Percentiles rank a stretch among this genome's conserved stretches.
Evolutionary conservation across 2,113 vertebrate genomes (phyloP).

Genomic region (Plecturocebus donacophilus): DNA sequence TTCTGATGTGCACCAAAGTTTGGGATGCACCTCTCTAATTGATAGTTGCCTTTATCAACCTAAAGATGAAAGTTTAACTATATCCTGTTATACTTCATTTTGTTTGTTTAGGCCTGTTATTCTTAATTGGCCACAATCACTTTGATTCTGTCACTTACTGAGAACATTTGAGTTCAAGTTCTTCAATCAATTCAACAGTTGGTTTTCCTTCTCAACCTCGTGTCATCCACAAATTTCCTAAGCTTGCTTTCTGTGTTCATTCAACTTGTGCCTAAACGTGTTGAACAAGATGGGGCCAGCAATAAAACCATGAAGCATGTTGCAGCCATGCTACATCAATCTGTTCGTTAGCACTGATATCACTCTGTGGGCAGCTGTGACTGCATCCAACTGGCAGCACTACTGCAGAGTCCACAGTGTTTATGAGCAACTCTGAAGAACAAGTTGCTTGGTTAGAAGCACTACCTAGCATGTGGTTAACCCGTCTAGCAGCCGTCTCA

Average conservation of each 20-base stretch:
- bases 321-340: not conserved
- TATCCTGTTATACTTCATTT: not conserved
- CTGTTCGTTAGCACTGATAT: not conserved
- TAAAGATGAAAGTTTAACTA: not conserved
- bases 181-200: not conserved
- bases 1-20: not conserved
- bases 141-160: slow-evolving; percentile 1
- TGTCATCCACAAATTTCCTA: not conserved
- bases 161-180: not conserved
- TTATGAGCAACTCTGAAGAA: not conserved
- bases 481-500: not conserved
- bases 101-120: not conserved
- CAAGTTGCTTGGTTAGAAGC: not conserved
- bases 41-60: not conserved
- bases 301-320: not conserved
- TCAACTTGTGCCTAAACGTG: not conserved
- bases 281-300: not conserved
- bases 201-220: not conserved
- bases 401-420: not conserved
- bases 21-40: not conserved
- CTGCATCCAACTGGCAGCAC: not conserved
- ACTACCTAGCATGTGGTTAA: not conserved
- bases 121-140: not conserved
- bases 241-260: not conserved
- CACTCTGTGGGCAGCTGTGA: not conserved